Base-by-base conservation (phyloP, 1,140 invertebrate genomes). In the Eueides isabella region DNA sequence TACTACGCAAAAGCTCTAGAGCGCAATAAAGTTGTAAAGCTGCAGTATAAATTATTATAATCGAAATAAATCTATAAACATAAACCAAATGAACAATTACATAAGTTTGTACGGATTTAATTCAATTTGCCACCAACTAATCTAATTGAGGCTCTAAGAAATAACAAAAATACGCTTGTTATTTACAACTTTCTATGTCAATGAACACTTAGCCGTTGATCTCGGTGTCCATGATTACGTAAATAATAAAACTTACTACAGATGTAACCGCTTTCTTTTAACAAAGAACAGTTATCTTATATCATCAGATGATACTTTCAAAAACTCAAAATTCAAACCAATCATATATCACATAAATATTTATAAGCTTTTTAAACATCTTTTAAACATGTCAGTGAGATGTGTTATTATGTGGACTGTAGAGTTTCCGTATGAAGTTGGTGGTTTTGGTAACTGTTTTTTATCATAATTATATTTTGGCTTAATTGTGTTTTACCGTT, bases 281-380 rank as follows among this genome's bases (percentile, higher is more conserved):
- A 63, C 61, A 48, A 73, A 29, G 72, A 68, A 73, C 26, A 41
- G 33, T 71, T 71, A 61, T 68, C 41, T 44, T 44, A 66, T 72
- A 61, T 64, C 71, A 38, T 67, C 31, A 61, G 19, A 64, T 30
- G 31, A 41, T 63, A 73, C 72, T 73, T 73, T 68, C 66, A 63
- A 73, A 73, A 61, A 62, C n/a, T 9, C 28, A 28, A 41, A 67
- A 68, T 68, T 26, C 2, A 38, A 62, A 35, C 35, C 41, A 61
- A 73, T 63, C 44, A 68, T 35, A 62, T 48, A 61, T 19, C 23
- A 68, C 61, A 73, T 73, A 62, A 73, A 73, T 72, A 73, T 73
- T 67, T 68, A 73, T 73, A 63, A 67, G 14, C 30, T 3, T 55
- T 9, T 55, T 55, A 55, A 55, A 26, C 7, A 55, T 55, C 48